These are phyloP conservation scores for Eidolon dupreanum DNA, from an alignment of 2,797 vertebrate species.

Conservation along the genomic window DNA sequence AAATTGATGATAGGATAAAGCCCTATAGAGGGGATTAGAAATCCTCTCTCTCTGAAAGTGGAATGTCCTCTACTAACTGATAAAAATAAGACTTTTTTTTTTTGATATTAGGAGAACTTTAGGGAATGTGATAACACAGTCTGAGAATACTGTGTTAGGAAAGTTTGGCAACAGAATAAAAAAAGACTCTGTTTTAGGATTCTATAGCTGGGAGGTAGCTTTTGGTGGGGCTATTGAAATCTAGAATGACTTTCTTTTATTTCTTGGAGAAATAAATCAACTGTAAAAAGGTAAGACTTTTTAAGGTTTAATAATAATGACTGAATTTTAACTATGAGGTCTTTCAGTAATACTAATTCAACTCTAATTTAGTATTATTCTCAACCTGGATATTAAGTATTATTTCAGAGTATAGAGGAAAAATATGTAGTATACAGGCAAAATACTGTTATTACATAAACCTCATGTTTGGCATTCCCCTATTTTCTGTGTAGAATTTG, in stretches of 20 bases:
- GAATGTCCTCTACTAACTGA: background rate
- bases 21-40: background rate
- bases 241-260: background rate
- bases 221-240: background rate
- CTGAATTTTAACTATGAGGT: background rate
- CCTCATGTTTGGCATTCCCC: background rate
- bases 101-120: background rate
- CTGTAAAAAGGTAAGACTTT: background rate
- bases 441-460: background rate
- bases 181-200: background rate
- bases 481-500: background rate
- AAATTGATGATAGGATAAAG: background rate
- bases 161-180: background rate
- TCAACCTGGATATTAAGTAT: background rate
- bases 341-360: slow-evolving; percentile 21
- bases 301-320: slow-evolving; percentile 21
- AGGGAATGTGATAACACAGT: background rate
- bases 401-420: slow-evolving; percentile 1
- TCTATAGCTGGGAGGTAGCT: background rate
- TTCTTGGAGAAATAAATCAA: slow-evolving; percentile 37
- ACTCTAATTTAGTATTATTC: background rate
- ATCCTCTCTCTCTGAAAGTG: background rate
- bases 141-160: background rate
- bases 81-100: background rate
- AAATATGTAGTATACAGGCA: background rate